Conservation (phyloP, 1,140 invertebrate species). For the Saccostrea glomerata region DNA sequence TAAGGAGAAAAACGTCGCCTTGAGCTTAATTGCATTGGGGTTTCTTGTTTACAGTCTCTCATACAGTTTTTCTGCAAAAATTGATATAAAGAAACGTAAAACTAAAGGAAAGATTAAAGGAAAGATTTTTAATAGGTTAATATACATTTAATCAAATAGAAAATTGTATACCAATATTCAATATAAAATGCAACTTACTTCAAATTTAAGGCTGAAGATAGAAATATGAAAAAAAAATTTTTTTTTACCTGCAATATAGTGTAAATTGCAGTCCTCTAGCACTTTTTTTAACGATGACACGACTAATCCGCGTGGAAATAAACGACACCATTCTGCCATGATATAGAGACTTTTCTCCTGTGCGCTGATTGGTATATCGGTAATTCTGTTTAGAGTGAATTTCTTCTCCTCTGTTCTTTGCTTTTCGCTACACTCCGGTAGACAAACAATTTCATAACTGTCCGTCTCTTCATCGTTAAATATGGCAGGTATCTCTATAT, state of each 20-base stretch:
- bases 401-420: not conserved
- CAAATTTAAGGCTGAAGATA: not conserved
- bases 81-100: not conserved
- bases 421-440: not conserved
- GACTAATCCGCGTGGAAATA: not conserved
- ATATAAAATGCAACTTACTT: not conserved
- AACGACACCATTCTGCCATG: not conserved
- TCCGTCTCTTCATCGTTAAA: not conserved
- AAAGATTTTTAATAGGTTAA: not conserved
- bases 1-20: too few relatives aligned
- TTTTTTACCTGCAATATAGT: slow-evolving; percentile 26
- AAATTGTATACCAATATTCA: not conserved
- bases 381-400: not conserved
- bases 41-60: not conserved
- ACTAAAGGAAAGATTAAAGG: not conserved
- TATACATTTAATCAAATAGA: too few relatives aligned
- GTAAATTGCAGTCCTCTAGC: not conserved
- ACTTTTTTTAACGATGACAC: not conserved
- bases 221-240: not conserved
- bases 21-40: not conserved
- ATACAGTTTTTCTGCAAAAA: not conserved
- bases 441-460: not conserved
- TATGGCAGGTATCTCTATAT: not conserved
- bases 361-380: slow-evolving; percentile 7
- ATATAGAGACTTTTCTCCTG: slow-evolving; percentile 13